Base-by-base conservation (phyloP, 1,140 invertebrate genomes). In the Euschistus heros region DNA sequence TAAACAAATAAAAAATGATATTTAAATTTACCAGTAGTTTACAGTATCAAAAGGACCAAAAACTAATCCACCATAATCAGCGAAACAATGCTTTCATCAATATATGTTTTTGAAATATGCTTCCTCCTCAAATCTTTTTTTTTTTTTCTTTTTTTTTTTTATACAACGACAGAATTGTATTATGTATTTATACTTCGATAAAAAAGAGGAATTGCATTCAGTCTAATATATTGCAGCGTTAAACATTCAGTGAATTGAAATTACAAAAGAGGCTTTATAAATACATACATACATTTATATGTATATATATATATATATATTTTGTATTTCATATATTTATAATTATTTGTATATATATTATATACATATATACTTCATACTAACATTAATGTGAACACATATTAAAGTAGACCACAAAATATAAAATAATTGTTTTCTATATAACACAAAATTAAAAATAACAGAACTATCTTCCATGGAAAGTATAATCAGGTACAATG, bases 401-500 rank as follows among this genome's bases (percentile, higher is more conserved):
- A 55, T 55, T 22, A 24, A 55, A 22, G 52, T 55, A 55, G 52
- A 55, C n/a, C 52, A 55, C 52, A 55, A 55, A 55, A 55, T 10
- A 10, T 10, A 10, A 55, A 55, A 55, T 10, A 10, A 55, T 10
- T 22, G 2, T 6, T 55, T 55, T 55, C 52, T 55, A 55, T 55
- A 55, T 22, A 55, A 55, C 52, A 55, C n/a, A 55, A 55, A 55
- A 10, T 55, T 10, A 22, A 55, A 55, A 55, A 10, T 10, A 55
- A 55, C n/a, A 55, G 22, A 24, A 55, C 13, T 55, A 14, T 22
- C 22, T 24, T 24, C 22, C 22, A 24, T 18, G 22, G 52, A 24
- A 55, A 55, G 22, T 55, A 55, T 24, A 55, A 55, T 55, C 52
- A 55, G 52, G 52, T 55, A 55, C 52, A 55, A 55, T 55, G 52